These are phyloP conservation scores for Phasianus colchicus DNA, from an alignment of 2,113 vertebrate species.

Conservation along the genomic window DNA sequence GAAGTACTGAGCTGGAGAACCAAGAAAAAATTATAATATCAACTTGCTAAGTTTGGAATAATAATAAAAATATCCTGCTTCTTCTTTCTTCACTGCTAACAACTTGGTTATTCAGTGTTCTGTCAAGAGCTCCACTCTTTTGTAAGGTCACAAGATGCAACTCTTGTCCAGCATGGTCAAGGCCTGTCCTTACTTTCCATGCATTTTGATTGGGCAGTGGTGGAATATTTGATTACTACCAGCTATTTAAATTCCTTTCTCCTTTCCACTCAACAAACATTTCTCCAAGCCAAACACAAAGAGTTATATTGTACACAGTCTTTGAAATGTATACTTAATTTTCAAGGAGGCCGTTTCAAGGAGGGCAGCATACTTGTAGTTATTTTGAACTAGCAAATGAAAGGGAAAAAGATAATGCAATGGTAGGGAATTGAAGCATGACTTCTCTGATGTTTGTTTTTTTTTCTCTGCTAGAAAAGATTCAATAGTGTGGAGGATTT, in stretches of 20 bases:
- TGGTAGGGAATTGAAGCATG: conserved; percentile 33
- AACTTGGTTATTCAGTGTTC: not conserved
- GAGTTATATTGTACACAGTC: conserved; percentile 11
- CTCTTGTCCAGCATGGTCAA: not conserved
- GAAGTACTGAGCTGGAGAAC: not conserved
- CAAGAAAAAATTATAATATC: not conserved
- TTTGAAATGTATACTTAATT: conserved; percentile 36
- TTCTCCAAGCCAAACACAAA: conserved; percentile 25
- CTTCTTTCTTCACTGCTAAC: not conserved
- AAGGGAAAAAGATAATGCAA: conserved; percentile 48
- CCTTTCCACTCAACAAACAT: conserved; percentile 24
- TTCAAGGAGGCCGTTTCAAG: conserved; percentile 40
- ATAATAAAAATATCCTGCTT: accelerated
- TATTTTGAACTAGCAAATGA: conserved; percentile 26
- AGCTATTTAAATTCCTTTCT: conserved; percentile 1
- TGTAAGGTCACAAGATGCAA: not conserved
- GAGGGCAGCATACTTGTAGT: conserved; percentile 25
- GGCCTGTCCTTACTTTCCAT: not conserved
- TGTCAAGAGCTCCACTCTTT: not conserved
- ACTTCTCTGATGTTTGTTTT: conserved; percentile 48
- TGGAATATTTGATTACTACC: not conserved
- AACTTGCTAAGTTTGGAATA: not conserved
- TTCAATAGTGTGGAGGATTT: conserved; percentile 31
- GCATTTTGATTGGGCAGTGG: not conserved
- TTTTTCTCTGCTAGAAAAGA: conserved; percentile 21